Evolutionary conservation across 2,888 invertebrate genomes (phyloP), one percentile per base, ranked within the genome.

Genomic region (Diarsia brunnea): DNA sequence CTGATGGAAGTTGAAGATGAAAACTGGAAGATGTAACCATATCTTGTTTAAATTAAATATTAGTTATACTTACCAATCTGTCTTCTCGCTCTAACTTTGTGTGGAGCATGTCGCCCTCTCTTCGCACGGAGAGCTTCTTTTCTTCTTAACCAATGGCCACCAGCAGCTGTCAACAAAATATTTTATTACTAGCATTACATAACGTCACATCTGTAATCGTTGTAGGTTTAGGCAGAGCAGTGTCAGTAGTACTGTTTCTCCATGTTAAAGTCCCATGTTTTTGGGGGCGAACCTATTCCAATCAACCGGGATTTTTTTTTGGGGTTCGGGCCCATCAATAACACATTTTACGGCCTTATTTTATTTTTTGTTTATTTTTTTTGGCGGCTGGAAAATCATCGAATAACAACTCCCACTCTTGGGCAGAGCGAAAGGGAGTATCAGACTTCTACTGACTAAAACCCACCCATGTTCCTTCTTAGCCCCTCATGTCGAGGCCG

Each of bases 61-160:
- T 27, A 49, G 55, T 38, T 31, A 1, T 16, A 76, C 91, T 91
- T 75, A 94, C 94, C 94, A 49, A 93, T 90, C 82, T 94, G 92
- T 81, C 93, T 87, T 78, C 90, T 85, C 24, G 84, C 71, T 70
- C 92, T 86, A 67, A 78, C 82, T 85, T 72, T 84, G 19, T 90
- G 87, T 49, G 80, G 69, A 71, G 86, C 87, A 70, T 84, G 76
- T 21, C 84, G 78, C 27, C 87, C 89, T 68, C 92, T 88, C 69
- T 90, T 90, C 4, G 90, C 91, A 1, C 92, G 90, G 4, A 89
- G 78, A n/a, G 90, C 91, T 75, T 93, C 93, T 81, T 92, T 93
- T 63, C 93, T 88, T 78, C 84, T 92, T 78, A 92, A 74, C 94
- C 93, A 94, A 81, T 92, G 90, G 73, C 90, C 89, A 73, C 89